Evolutionary conservation across 92 coral and sea anemone species (phyloP).

Genomic region (Paramuricea clavata): DNA sequence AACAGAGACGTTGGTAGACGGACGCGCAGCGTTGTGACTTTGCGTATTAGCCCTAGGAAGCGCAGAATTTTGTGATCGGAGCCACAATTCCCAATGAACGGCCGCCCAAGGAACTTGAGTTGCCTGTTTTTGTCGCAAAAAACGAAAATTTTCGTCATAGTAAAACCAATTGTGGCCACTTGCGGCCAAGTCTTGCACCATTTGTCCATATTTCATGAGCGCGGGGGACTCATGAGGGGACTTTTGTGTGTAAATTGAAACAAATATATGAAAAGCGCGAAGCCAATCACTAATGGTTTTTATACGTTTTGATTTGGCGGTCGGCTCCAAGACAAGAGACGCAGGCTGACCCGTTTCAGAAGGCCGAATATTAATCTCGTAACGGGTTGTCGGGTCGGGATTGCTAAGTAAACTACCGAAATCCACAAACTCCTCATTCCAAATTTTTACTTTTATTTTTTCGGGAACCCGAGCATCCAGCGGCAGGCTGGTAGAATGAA

Average conservation of each 20-base stretch:
- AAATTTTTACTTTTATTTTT: constrained; percentile 48
- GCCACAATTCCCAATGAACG: constrained; percentile 46
- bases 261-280: constrained; percentile 38
- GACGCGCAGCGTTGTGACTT: background rate
- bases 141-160: constrained; percentile 37
- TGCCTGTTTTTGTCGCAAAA: constrained; percentile 9
- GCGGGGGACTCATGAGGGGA: constrained; percentile 39
- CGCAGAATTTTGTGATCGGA: constrained; percentile 2
- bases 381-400: constrained; percentile 23
- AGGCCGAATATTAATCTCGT: too few species aligned
- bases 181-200: constrained; percentile 46
- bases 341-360: constrained; percentile 11
- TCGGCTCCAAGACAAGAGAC: constrained; percentile 53
- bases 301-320: constrained; percentile 16
- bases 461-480: constrained; percentile 37
- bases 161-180: constrained; percentile 32
- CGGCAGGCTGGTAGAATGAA: constrained; percentile 25
- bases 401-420: constrained; percentile 35
- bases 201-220: constrained; percentile 46
- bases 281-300: constrained; percentile 35
- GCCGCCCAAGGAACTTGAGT: constrained; percentile 14
- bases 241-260: constrained; percentile 41
- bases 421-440: constrained; percentile 46
- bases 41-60: too few species aligned
- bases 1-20: background rate